Evolutionary conservation across 2,888 invertebrate species (phyloP), one percentile per base, ranked within the genome.

Genomic region (Boloria selene): DNA sequence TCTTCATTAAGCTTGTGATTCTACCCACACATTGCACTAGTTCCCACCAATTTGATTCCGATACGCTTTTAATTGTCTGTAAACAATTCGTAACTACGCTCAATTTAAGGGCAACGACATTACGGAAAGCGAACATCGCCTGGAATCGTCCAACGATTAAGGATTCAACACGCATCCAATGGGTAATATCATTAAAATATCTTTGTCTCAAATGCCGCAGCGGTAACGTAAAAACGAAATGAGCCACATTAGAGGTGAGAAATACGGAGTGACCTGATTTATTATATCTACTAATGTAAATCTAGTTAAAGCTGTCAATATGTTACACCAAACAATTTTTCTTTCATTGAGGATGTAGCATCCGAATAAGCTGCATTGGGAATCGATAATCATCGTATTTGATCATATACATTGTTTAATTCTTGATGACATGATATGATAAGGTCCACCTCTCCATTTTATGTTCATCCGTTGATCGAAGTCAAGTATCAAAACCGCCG

Each of bases 101-200:
- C 84, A 85, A 88, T 89, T 87, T 87, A 87, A 86, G 90, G 90
- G 86, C 91, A 90, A 87, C 85, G 91, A 90, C 90, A 86, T 75
- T 74, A 82, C 81, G 81, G 81, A 77, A 75, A 81, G 82, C 84
- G 80, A 81, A 80, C 78, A 76, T 75, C 80, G 85, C 76, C 78
- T 74, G 84, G 83, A 84, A 85, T 82, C 82, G 77, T 71, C 81
- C 79, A 75, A 73, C 86, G 84, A 88, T 92, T 90, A 90, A 85
- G 87, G 87, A 91, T 91, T 90, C 92, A 88, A 83, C 85, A 81
- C 87, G 83, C 92, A 85, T 88, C 84, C 84, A 80, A 83, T 84
- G 85, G 85, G 90, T 87, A 89, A 90, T 92, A 90, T 88, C 89
- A 88, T 91, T 91, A 92, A 92, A 92, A 92, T 92, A 90, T 88